Conservation (phyloP, 2,797 vertebrate genomes). For the Danio jaintianensis region DNA sequence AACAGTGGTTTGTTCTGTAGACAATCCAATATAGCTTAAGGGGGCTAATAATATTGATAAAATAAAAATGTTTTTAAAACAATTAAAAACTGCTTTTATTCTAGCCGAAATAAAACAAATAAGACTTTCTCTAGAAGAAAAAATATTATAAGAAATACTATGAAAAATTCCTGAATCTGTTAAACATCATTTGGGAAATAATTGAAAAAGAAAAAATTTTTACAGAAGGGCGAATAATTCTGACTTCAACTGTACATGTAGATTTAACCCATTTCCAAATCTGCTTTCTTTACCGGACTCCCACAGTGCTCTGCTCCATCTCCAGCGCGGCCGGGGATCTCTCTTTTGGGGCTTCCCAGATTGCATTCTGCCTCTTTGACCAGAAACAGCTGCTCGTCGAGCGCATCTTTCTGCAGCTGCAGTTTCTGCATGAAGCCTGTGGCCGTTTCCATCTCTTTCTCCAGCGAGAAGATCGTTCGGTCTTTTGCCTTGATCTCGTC, state of each 20-base stretch:
- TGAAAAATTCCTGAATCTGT: too few relatives aligned
- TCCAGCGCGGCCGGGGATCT: constrained; percentile 93
- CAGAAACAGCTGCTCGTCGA: constrained; percentile 96
- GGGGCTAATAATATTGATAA: too few relatives aligned
- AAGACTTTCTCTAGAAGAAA: too few relatives aligned
- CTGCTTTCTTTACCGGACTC: constrained; percentile 86
- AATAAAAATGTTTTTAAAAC: too few relatives aligned
- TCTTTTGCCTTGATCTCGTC: constrained; percentile 99
- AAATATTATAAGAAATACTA: too few relatives aligned
- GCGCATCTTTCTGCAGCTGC: constrained; percentile 95
- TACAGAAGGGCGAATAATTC: too few relatives aligned
- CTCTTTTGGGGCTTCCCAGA: constrained; percentile 95
- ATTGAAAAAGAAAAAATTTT: too few relatives aligned
- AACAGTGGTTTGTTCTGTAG: too few relatives aligned
- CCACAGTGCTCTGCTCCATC: constrained; percentile 96
- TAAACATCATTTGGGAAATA: too few relatives aligned
- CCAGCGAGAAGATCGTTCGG: constrained; percentile 93
- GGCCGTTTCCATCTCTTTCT: constrained; percentile 94
- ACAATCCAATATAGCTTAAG: too few relatives aligned
- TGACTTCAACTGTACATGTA: background rate
- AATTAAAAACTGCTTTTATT: too few relatives aligned
- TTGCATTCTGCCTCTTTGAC: constrained; percentile 96
- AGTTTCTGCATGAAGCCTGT: constrained; percentile 91
- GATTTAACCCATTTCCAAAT: background rate
- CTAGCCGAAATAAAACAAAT: too few relatives aligned